Percentiles rank a stretch among this genome's conserved stretches.
These are phyloP conservation scores for Apeira syringaria DNA, from an alignment of 2,888 invertebrate genomes.

Conservation along the genomic window DNA sequence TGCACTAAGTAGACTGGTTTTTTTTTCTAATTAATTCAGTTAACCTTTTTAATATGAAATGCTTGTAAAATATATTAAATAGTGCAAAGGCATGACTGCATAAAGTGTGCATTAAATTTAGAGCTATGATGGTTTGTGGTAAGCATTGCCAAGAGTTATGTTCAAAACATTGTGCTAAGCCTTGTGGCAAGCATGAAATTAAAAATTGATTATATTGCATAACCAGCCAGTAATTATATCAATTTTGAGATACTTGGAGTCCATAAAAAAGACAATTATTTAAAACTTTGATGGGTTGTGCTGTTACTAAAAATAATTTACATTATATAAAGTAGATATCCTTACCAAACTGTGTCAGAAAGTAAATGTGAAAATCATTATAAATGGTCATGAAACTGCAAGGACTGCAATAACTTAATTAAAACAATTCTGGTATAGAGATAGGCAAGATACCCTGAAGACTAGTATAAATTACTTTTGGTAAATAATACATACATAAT, in stretches of 20 bases:
- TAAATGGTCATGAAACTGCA: no score
- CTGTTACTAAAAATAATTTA: constrained; percentile 7
- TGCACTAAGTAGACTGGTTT: no score
- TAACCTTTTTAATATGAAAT: no score
- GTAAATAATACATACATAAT: no score
- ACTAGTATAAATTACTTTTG: no score
- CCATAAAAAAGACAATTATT: constrained; percentile 1
- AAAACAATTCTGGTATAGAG: no score
- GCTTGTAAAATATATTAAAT: neutral
- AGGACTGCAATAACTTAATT: no score
- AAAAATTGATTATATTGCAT: constrained; percentile 7
- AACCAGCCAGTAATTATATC: constrained; percentile 7
- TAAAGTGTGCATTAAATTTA: constrained; percentile 11
- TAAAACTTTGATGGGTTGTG: neutral
- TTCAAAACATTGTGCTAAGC: constrained; percentile 4
- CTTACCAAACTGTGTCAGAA: no score
- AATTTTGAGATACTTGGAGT: constrained; percentile 3
- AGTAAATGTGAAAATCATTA: no score
- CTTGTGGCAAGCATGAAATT: constrained; percentile 2
- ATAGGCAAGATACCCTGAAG: no score
- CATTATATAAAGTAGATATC: no score
- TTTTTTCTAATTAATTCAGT: no score
- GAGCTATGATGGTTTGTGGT: constrained; percentile 14
- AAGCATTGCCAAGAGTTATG: constrained; percentile 15
- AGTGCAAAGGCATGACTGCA: constrained; percentile 16